Evolutionary conservation across 2,888 invertebrate species (phyloP), one percentile per base, ranked within the genome.

Genomic region (Lycophotia porphyrea): DNA sequence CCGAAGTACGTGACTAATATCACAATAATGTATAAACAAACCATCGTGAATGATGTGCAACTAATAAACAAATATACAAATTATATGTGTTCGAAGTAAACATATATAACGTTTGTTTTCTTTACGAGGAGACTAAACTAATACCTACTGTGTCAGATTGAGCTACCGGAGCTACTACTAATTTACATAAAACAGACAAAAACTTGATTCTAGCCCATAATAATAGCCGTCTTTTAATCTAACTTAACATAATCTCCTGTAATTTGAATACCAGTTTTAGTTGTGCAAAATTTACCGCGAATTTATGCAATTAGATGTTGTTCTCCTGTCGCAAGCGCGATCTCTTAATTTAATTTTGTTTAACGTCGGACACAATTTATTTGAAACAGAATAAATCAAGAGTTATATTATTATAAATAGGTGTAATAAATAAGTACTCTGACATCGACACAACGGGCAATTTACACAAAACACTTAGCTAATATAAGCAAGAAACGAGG

Each of bases 201-300:
- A 86, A 88, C 87, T 76, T 64, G 63, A 80, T 72, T 72, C 66
- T 24, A 58, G 42, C 58, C 49, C 61, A 60, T 70, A 71, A 71
- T 82, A 71, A 86, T 72, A 65, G 24, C 63, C 68, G 42, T 60
- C 44, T 78, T 80, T 76, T 82, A 84, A 82, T 80, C 77, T 72
- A 73, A 75, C 71, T 75, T 77, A 79, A 72, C 71, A 71, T 76
- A 78, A 88, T 84, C 78, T 77, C 72, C 44, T 74, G 69, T 87
- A 77, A 85, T 87, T 85, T 87, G 65, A 74, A 83, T 83, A 88
- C 85, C 78, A 78, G 87, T 88, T 87, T 84, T 87, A 78, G 82
- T 82, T 81, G 64, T 21, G 52, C 69, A 75, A 82, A 82, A 83
- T 84, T 87, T 79, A 87, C 79, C 39, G 81, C 71, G 74, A 85